These are phyloP conservation scores for Nephrotoma appendiculata DNA, from an alignment of 2,888 invertebrate species.

Conservation along the genomic window DNA sequence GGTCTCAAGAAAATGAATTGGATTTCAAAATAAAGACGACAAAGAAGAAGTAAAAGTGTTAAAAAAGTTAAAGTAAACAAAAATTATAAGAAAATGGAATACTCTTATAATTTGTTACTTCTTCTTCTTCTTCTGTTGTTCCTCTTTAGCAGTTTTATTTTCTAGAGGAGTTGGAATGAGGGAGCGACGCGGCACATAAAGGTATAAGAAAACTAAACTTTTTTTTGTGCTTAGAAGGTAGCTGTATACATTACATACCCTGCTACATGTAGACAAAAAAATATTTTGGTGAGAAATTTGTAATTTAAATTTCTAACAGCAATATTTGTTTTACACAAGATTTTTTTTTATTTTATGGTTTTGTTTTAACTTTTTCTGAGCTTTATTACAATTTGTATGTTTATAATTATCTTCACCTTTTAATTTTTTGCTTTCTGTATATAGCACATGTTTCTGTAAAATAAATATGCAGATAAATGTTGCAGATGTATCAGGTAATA, in stretches of 20 bases:
- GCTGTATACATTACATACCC: not conserved
- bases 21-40: not conserved
- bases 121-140: not conserved
- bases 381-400: not conserved
- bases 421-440: not conserved
- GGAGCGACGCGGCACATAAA: not conserved
- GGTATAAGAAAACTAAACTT: not conserved
- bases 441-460: not conserved
- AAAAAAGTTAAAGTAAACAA: not conserved
- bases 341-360: not conserved
- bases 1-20: not conserved
- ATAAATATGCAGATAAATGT: not conserved
- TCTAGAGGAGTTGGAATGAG: not conserved
- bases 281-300: not conserved
- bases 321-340: not conserved
- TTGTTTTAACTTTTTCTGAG: not conserved
- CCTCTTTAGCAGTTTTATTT: not conserved
- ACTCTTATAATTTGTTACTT: not conserved
- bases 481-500: not conserved
- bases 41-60: not conserved
- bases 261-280: not conserved
- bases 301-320: not conserved
- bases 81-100: not conserved
- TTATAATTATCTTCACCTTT: not conserved
- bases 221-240: not conserved